These are phyloP conservation scores for Limnephilus auricula DNA, from an alignment of 2,888 invertebrate species.

Conservation along the genomic window DNA sequence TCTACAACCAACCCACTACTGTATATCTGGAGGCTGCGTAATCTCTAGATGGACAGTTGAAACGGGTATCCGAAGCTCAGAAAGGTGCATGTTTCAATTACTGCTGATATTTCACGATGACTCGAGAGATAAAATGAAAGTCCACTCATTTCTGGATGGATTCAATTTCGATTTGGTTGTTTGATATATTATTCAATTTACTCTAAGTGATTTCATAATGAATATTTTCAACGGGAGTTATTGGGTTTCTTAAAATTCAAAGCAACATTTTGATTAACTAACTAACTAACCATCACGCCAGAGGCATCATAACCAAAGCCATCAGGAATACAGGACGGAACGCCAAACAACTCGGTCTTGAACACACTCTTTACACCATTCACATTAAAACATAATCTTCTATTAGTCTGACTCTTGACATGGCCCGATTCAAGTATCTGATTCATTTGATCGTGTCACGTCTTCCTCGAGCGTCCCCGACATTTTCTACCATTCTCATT, in stretches of 20 bases:
- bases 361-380: too few relatives aligned
- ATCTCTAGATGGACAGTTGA: neutral
- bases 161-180: neutral
- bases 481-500: too few relatives aligned
- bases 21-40: neutral
- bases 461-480: too few relatives aligned
- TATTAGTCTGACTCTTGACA: too few relatives aligned
- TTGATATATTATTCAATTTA: neutral
- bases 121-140: conserved; percentile 20
- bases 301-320: too few relatives aligned
- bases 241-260: neutral
- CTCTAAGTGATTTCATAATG: neutral
- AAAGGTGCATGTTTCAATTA: neutral
- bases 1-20: neutral
- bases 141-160: neutral
- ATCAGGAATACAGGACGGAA: too few relatives aligned
- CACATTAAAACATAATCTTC: too few relatives aligned
- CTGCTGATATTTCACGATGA: neutral
- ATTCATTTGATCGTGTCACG: too few relatives aligned
- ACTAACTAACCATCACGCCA: too few relatives aligned
- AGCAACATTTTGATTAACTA: neutral
- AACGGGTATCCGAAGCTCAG: conserved; percentile 3
- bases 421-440: too few relatives aligned
- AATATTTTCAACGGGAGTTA: neutral
- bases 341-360: too few relatives aligned